Evolutionary conservation across 2,113 vertebrate genomes (phyloP), one percentile per base, ranked within the genome.

Genomic region (Scomber japonicus): DNA sequence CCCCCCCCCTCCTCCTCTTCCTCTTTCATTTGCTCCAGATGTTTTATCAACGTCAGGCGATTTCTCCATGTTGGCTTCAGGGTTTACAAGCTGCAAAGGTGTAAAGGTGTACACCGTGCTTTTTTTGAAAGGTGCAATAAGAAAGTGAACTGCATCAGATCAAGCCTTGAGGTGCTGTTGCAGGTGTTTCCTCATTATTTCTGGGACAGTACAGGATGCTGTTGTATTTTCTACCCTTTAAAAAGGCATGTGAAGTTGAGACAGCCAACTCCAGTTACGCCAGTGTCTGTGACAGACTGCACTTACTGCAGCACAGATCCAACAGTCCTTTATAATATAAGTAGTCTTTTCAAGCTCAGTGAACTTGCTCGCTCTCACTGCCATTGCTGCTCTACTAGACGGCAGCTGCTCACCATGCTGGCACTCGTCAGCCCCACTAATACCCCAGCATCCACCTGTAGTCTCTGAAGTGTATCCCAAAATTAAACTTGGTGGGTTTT

Each of bases 41-140:
- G 85, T 92, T 92, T 86, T 74, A 86, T 86, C 81, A 82, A 86
- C 59, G 70, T 81, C 78, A 73, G 57, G 64, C 61, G 57, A 77
- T 90, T 84, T 86, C 69, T 51, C 24, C 24, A 44, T 24, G 55
- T 61, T 27, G 55, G 75, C 82, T 75, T 15, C 31, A 17, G 70
- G 77, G 69, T 82, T 75, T 69, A 64, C 63, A 68, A 67, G 70
- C 72, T 73, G 75, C 49, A 76, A 9, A 45, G n/a, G 60, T 74
- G 61, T 78, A 53, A 14, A 69, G 17, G 44, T 30, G 17, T 45
- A 30, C 44, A 57, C 48, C 24, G 17, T 15, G 4, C 24, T 44
- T 49, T 2, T 44, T 49, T 3, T 31, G 46, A 66, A 64, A 70
- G 46, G 69, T 5, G 16, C 14, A 59, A 46, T 46, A 50, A 68